A percentile compares a stretch with the other conserved stretches of the same genome.
phyloP scores from a whole-genome alignment of 2,113 vertebrate species.

The Melanocharis versteri region DNA sequence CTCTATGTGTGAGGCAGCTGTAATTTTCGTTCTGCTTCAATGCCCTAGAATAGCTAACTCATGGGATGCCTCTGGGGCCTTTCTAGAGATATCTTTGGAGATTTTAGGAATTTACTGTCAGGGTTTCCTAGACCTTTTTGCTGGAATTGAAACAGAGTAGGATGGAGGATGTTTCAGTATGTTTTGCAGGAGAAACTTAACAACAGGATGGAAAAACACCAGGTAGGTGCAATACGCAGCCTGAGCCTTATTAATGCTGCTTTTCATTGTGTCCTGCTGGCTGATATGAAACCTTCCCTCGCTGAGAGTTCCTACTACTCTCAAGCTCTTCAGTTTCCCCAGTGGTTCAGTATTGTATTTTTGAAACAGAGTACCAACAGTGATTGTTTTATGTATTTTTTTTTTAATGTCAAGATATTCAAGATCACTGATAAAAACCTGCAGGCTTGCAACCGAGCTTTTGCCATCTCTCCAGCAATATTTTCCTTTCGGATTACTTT shows the following conservation, averaged over 20 bases:
- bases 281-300: neutral
- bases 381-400: neutral
- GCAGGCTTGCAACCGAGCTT: neutral
- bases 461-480: neutral
- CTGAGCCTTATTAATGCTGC: neutral
- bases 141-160: neutral
- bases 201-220: neutral
- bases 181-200: neutral
- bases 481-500: neutral
- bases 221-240: neutral
- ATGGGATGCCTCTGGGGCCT: neutral
- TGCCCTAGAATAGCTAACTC: neutral
- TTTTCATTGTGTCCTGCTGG: neutral
- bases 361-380: neutral
- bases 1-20: neutral
- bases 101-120: neutral
- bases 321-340: neutral
- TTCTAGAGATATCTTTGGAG: neutral
- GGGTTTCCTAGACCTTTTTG: neutral
- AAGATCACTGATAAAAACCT: neutral
- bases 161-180: neutral
- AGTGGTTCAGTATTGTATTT: neutral
- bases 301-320: neutral
- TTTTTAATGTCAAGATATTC: neutral
- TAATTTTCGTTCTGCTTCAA: neutral